Percentiles rank a stretch among this genome's conserved stretches.
Conservation (phyloP, 2,888 invertebrate genomes). For the Polylopha cassiicola region DNA sequence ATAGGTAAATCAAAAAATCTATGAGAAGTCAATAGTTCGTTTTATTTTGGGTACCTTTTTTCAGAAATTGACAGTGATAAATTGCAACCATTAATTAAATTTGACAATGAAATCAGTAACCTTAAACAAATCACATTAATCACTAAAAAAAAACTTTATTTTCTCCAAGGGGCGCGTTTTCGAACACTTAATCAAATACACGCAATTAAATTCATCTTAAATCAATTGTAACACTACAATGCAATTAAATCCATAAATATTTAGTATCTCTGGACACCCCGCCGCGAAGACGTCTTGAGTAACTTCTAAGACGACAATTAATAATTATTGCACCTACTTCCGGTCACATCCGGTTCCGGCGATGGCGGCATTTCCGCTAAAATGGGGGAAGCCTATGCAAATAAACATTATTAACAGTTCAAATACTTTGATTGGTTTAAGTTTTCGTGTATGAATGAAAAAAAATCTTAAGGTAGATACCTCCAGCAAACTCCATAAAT, state of each 20-base stretch:
- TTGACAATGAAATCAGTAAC: too few relatives aligned
- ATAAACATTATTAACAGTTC: slow-evolving; percentile 46
- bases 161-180: too few relatives aligned
- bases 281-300: slow-evolving; percentile 24
- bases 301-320: slow-evolving; percentile 59
- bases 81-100: too few relatives aligned
- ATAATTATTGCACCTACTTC: slow-evolving; percentile 73
- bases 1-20: too few relatives aligned
- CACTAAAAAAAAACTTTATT: too few relatives aligned
- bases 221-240: slow-evolving; percentile 14
- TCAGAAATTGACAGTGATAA: too few relatives aligned
- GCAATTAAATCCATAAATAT: slow-evolving; percentile 17
- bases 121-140: too few relatives aligned
- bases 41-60: too few relatives aligned
- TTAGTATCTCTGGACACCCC: slow-evolving; percentile 14
- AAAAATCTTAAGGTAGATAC: slow-evolving; percentile 9
- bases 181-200: not conserved
- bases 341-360: slow-evolving; percentile 50
- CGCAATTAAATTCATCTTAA: slow-evolving; percentile 16
- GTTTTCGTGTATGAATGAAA: slow-evolving; percentile 14
- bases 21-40: too few relatives aligned
- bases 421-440: slow-evolving; percentile 28
- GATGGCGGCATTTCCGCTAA: slow-evolving; percentile 48
- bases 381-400: slow-evolving; percentile 40
- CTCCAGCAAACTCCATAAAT: slow-evolving; percentile 1